Conservation (phyloP, 2,797 vertebrate species). For the Strix occidentalis region DNA sequence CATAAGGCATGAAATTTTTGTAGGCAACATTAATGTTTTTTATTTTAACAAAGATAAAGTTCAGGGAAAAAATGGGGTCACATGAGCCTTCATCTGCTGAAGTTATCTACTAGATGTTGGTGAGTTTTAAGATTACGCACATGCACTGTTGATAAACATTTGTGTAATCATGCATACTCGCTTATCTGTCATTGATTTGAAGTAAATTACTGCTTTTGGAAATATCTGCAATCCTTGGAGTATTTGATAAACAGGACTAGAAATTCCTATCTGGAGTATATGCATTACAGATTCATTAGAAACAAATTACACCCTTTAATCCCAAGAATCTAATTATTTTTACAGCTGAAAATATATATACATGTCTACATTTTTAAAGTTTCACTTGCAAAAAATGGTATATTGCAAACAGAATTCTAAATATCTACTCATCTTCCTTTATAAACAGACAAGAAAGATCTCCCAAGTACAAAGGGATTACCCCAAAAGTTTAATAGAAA, state of each 20-base stretch:
- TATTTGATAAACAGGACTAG: background rate
- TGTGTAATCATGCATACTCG: background rate
- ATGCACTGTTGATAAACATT: background rate
- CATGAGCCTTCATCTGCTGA: background rate
- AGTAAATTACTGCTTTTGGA: background rate
- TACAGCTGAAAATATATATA: background rate
- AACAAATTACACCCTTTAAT: background rate
- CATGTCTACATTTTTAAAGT: background rate
- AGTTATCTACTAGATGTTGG: background rate
- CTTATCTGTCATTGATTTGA: background rate
- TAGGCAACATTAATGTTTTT: background rate
- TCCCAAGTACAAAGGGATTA: background rate
- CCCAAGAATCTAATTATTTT: background rate
- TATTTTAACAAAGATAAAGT: background rate
- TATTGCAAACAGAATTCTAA: background rate
- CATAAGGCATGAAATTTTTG: background rate
- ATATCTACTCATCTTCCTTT: background rate
- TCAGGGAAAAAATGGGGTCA: background rate
- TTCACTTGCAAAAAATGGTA: background rate
- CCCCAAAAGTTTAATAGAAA: background rate
- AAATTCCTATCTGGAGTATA: background rate
- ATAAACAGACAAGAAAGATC: background rate
- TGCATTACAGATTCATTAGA: background rate
- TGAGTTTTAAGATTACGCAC: background rate
- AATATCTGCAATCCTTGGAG: background rate